Base-by-base conservation (phyloP, 1,140 invertebrate genomes). In the Cepaea nemoralis region DNA sequence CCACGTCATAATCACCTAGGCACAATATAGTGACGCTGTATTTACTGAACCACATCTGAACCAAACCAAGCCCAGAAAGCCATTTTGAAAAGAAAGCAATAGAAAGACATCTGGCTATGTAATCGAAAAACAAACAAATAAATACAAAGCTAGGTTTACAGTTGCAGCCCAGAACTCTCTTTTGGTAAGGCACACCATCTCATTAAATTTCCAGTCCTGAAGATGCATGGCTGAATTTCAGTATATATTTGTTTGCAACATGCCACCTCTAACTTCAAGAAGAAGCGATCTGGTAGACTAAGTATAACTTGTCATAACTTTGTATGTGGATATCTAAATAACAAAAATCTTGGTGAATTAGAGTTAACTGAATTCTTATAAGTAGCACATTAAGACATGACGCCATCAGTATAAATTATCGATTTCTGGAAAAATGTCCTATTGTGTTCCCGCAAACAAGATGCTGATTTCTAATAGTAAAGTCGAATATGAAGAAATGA, bases 401-500 rank as follows among this genome's bases (percentile, higher is more conserved):
- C 12, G 8, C 66, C 66, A 3, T 55, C 3, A 55, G 6, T 63
- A 63, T 31, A 2, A 63, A 31, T 31, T 6, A 10, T 31, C 2
- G 10, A 63, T n/a, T 27, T 10, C 59, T 31, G 59, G 50, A 63
- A 63, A 48, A 63, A 63, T 63, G 59, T 63, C 59, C 59, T 31
- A 14, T 22, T 5, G 27, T 16, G 59, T 31, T 63, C 37, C 75
- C 55, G 35, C 75, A 27, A 75, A 74, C 6, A 55, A 74, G 6
- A 48, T 67, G 27, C 67, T 82, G 22, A 63, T 82, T n/a, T 67
- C 42, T 0, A 40, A 82, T 14, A 82, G 45, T 45, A 27, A 67
- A 42, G 33, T 78, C 24, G 81, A 82, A 31, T 82, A 78, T 74
- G 78, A 86, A 42, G 87, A 89, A 63, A 80, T 89, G 70, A 84